Evolutionary conservation across 2,888 invertebrate genomes (phyloP), one percentile per base, ranked within the genome.

Genomic region (Apamea anceps): DNA sequence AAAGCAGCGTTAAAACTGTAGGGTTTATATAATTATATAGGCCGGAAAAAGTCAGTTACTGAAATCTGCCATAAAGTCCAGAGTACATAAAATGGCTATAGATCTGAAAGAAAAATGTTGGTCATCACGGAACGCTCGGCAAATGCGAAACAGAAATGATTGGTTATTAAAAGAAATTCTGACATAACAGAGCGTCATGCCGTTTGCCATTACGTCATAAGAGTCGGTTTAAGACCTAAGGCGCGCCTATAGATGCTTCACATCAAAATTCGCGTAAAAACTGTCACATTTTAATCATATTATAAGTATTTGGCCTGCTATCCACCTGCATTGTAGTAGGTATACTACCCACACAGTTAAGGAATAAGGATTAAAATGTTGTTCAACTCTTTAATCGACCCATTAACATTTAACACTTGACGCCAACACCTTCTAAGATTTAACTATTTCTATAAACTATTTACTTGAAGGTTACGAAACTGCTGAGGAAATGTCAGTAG

Each of bases 401-500:
- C 62, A 60, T 79, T 87, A 72, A 75, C 84, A 84, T 84, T 84
- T 75, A 79, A 37, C 45, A 62, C n/a, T 60, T 78, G 37, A 78
- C n/a, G 63, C 79, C 78, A 68, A 51, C 48, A 57, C 62, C 62
- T 82, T 71, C 54, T 71, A 42, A 78, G 71, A 79, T 72, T 65
- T 74, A 83, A 83, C 62, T 84, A 72, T 83, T 84, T 72, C 87
- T 74, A 42, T 48, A 42, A 71, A 84, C 83, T 45, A 78, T 78
- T 86, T 67, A 83, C 71, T 78, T 74, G 66, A 77, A 70, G 62
- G 71, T 67, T 78, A 72, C 2, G 32, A 71, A 82, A 83, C 21
- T 65, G 45, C 71, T n/a, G 62, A 67, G 71, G 37, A 74, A 84
- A 84, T 84, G 79, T 72, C 71, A 78, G 42, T 45, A 15, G 6